Percentiles rank a stretch among this genome's conserved stretches.
Evolutionary conservation across 1,140 invertebrate species (phyloP).

Genomic region (Cepaea nemoralis): DNA sequence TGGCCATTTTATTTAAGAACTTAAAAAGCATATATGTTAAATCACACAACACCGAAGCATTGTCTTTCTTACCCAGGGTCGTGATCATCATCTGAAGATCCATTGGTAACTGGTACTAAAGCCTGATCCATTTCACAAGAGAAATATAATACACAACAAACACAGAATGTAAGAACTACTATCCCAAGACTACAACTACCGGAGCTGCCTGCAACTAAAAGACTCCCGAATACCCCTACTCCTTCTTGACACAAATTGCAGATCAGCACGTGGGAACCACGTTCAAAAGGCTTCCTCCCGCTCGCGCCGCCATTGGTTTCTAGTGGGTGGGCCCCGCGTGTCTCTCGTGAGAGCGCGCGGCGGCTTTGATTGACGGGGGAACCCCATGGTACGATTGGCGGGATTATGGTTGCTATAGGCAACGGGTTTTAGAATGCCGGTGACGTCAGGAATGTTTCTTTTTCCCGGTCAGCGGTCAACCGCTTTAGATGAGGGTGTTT

Average conservation of each 20-base stretch:
- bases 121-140: slow-evolving; percentile 4
- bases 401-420: slow-evolving; percentile 31
- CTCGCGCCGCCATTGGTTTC: slow-evolving; percentile 24
- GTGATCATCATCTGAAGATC: slow-evolving; percentile 13
- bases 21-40: not conserved
- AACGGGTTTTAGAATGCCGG: not conserved
- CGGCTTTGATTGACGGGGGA: slow-evolving; percentile 31
- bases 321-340: slow-evolving; percentile 14
- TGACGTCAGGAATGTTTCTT: slow-evolving; percentile 17
- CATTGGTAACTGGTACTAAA: slow-evolving; percentile 25
- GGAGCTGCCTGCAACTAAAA: slow-evolving; percentile 13
- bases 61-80: slow-evolving; percentile 26
- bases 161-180: not conserved
- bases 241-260: slow-evolving; percentile 12
- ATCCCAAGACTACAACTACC: slow-evolving; percentile 9
- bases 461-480: not conserved
- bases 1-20: not conserved
- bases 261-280: slow-evolving; percentile 27
- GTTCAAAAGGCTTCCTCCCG: slow-evolving; percentile 22
- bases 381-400: slow-evolving; percentile 32
- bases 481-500: not conserved
- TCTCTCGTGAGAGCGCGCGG: not conserved
- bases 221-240: slow-evolving; percentile 22
- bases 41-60: not conserved
- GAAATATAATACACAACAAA: slow-evolving; percentile 26